Evolutionary conservation across 1,140 invertebrate genomes (phyloP).

Genomic region (Listronotus oregonensis): DNA sequence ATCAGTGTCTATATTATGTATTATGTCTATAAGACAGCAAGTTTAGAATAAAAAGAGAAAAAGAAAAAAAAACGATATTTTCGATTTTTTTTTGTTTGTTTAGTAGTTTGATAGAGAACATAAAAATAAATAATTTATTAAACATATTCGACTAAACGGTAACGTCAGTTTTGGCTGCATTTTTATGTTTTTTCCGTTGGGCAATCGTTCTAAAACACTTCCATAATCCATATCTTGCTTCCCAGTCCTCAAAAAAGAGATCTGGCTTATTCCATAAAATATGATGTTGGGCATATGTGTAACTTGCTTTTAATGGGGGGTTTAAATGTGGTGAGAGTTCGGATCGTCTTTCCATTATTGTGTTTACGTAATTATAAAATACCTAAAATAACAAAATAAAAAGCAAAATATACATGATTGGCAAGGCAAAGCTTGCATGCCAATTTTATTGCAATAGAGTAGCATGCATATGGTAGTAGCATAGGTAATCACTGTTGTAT

Average conservation of each 20-base stretch:
- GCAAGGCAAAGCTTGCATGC: too few species aligned
- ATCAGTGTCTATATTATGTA: too few species aligned
- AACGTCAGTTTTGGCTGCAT: constrained; percentile 1
- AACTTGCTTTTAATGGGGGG: constrained; percentile 61
- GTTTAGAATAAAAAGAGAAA: too few species aligned
- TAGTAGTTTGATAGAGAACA: not conserved
- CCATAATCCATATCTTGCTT: constrained; percentile 65
- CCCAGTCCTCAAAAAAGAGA: constrained; percentile 67
- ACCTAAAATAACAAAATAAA: constrained; percentile 3
- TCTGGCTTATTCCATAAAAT: constrained; percentile 65
- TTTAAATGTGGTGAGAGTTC: constrained; percentile 66
- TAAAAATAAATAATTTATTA: not conserved
- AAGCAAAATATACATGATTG: too few species aligned
- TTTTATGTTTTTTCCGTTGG: constrained; percentile 18
- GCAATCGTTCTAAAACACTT: constrained; percentile 58
- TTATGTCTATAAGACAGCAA: too few species aligned
- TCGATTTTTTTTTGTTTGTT: too few species aligned
- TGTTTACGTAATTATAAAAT: constrained; percentile 61
- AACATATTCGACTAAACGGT: not conserved
- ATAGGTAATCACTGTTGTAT: too few species aligned
- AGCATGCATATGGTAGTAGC: too few species aligned
- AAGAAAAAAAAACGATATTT: too few species aligned
- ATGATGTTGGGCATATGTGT: constrained; percentile 62
- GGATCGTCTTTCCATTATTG: constrained; percentile 58
- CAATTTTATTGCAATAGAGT: too few species aligned